Evolutionary conservation across 2,113 vertebrate genomes (phyloP).

Genomic region (Leucopternis melanops): DNA sequence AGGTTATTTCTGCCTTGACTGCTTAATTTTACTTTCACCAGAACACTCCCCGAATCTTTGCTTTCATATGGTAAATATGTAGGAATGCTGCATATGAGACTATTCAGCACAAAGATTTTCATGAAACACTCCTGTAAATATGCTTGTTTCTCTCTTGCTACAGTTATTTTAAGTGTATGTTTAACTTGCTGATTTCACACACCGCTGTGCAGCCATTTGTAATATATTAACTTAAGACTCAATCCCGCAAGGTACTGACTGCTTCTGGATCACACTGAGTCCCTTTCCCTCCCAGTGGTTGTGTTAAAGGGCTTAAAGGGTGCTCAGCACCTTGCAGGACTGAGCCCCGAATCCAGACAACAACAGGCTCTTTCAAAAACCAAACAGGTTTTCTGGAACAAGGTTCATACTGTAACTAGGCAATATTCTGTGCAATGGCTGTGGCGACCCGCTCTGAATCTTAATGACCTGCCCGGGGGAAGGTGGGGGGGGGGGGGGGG

Average conservation of each 20-base stretch:
- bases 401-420: constrained; percentile 29
- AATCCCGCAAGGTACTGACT: not conserved
- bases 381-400: constrained; percentile 35
- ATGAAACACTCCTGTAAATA: not conserved
- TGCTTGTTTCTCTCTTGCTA: not conserved
- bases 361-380: constrained; percentile 4
- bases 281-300: not conserved
- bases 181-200: constrained; percentile 62
- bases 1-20: not conserved
- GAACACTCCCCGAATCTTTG: not conserved
- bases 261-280: not conserved
- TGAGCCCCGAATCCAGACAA: not conserved
- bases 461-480: too few relatives aligned
- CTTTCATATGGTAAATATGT: not conserved
- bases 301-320: not conserved
- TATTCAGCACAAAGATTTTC: not conserved
- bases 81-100: not conserved
- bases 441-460: too few relatives aligned
- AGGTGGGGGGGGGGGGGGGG: too few relatives aligned
- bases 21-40: not conserved
- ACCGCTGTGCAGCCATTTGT: constrained; percentile 37
- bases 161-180: constrained; percentile 51
- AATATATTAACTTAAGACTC: constrained; percentile 70
- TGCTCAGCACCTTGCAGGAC: not conserved
- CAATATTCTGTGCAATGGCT: constrained; percentile 4